Evolutionary conservation across 2,113 vertebrate species (phyloP).

Genomic region (Hassar affinis): DNA sequence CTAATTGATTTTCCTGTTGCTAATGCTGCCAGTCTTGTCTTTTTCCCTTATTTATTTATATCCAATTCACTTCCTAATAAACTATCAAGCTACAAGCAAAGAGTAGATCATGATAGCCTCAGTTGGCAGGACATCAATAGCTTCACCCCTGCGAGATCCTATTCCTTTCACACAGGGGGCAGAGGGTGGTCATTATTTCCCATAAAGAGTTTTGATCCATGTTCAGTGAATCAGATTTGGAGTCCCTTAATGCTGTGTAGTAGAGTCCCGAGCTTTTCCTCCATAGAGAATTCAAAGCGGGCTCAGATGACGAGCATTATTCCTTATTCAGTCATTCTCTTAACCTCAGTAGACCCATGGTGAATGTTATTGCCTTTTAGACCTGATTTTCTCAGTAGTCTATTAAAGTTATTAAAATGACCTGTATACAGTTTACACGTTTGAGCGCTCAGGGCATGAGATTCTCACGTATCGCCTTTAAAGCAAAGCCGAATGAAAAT

Average conservation of each 20-base stretch:
- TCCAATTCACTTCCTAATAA: neutral
- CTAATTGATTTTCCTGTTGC: neutral
- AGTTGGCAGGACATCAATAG: constrained; percentile 15
- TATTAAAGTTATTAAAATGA: neutral
- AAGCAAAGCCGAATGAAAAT: neutral
- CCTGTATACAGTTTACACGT: neutral
- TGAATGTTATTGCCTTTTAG: neutral
- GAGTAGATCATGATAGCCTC: neutral
- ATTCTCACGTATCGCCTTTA: neutral
- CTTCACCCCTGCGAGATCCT: neutral
- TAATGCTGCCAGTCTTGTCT: neutral
- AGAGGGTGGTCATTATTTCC: neutral
- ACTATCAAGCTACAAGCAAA: constrained; percentile 7
- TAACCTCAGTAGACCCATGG: neutral
- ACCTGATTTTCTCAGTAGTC: neutral
- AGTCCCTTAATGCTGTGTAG: neutral
- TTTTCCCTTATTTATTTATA: neutral
- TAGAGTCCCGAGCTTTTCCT: neutral
- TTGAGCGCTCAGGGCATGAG: neutral
- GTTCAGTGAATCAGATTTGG: neutral
- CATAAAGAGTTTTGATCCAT: constrained; percentile 10
- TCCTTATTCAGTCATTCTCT: neutral
- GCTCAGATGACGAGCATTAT: neutral
- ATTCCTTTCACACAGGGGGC: neutral
- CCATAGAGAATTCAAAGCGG: neutral